phyloP scores from a whole-genome alignment of 2,888 invertebrate genomes.

The Microplitis deprimator region DNA sequence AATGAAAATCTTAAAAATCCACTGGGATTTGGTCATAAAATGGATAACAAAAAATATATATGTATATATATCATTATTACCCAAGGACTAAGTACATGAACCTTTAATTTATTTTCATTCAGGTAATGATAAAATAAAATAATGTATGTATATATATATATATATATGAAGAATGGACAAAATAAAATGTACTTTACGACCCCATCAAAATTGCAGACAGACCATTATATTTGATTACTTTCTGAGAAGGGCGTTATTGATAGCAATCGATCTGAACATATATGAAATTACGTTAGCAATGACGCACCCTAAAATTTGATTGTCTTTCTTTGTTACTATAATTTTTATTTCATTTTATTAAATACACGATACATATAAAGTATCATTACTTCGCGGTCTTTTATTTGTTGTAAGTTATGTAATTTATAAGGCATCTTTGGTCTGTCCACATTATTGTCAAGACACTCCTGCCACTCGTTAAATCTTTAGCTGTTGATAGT shows the following conservation, averaged over 20 bases:
- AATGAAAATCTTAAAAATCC: neutral
- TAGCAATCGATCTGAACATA: conserved; percentile 52
- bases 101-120: conserved; percentile 1
- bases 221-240: conserved; percentile 54
- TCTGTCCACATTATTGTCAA: neutral
- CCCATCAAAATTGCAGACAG: conserved; percentile 40
- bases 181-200: conserved; percentile 31
- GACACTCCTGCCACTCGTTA: neutral
- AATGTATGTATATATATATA: neutral
- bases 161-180: conserved; percentile 8
- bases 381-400: too few relatives aligned
- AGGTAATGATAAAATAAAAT: neutral
- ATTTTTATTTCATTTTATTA: neutral
- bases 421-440: too few relatives aligned
- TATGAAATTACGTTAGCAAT: conserved; percentile 50
- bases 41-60: conserved; percentile 9
- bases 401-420: too few relatives aligned
- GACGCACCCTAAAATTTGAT: conserved; percentile 37
- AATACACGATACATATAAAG: neutral
- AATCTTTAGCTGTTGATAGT: neutral
- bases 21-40: neutral
- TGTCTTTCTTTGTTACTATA: neutral
- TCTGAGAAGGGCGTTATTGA: conserved; percentile 47
- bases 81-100: conserved; percentile 7
- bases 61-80: conserved; percentile 6